phyloP scores from a whole-genome alignment of 2,797 vertebrate genomes.

The Tapera naevia region DNA sequence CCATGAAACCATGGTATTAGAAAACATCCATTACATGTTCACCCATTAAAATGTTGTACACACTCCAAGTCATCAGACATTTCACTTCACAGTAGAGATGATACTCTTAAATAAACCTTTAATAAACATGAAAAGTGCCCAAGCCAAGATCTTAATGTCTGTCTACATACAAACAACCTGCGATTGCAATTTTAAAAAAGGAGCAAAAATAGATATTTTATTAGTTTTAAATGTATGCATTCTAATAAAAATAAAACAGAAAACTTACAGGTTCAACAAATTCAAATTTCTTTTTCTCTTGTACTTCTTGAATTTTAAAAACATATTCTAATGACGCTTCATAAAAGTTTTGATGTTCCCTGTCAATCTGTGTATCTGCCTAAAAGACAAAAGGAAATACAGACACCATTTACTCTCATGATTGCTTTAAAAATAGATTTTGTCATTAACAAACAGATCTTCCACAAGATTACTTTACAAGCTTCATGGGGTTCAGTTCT shows the following conservation, averaged over 20 bases:
- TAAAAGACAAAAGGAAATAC: conserved; percentile 62
- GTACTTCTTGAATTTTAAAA: conserved; percentile 98
- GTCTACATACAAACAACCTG: not conserved
- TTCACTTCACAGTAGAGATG: conserved; percentile 47
- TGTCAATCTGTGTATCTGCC: conserved; percentile 93
- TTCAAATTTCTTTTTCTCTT: conserved; percentile 99
- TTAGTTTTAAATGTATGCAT: not conserved
- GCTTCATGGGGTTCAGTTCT: not conserved
- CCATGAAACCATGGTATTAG: not conserved
- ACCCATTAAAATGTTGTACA: conserved; percentile 43
- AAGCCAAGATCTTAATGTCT: not conserved
- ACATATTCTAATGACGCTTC: conserved; percentile 97
- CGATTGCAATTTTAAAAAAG: not conserved
- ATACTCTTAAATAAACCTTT: conserved; percentile 24
- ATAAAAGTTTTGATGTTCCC: conserved; percentile 94
- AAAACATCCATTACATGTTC: conserved; percentile 16
- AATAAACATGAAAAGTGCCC: not conserved
- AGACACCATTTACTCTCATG: not conserved
- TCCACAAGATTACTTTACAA: not conserved
- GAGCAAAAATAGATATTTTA: not conserved
- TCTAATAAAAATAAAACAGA: not conserved
- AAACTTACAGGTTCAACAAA: conserved; percentile 96
- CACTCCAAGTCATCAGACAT: not conserved
- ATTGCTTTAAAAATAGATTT: not conserved
- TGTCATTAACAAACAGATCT: not conserved